Conservation (phyloP, 2,888 invertebrate species). For the Graphium colonna region DNA sequence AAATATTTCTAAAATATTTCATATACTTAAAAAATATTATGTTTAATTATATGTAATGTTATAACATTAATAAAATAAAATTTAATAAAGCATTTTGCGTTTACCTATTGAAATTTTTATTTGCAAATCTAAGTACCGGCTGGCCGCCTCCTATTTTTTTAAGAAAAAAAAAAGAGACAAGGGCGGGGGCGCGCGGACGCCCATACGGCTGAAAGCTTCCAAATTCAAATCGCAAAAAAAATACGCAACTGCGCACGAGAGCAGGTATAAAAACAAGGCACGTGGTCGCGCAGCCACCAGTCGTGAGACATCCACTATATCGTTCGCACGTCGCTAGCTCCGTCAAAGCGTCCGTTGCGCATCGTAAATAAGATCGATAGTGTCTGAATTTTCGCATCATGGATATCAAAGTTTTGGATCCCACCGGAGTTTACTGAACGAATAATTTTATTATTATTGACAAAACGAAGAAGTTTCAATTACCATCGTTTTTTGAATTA, state of each 20-base stretch:
- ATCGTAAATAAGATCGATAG: conserved; percentile 75
- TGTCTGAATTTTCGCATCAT: conserved; percentile 54
- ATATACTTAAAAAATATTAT: neutral
- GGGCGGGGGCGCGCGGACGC: conserved; percentile 67
- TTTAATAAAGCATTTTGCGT: neutral
- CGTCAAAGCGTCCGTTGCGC: conserved; percentile 40
- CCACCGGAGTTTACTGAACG: conserved; percentile 68
- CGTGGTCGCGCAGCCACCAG: conserved; percentile 64
- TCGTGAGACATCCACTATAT: conserved; percentile 50
- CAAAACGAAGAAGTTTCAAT: too few species aligned
- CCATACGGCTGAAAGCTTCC: conserved; percentile 77
- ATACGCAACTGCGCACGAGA: conserved; percentile 66
- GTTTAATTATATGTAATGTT: too few species aligned
- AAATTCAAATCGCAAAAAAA: conserved; percentile 76
- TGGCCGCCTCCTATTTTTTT: conserved; percentile 50
- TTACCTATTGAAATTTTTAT: conserved; percentile 10
- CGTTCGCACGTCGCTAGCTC: conserved; percentile 55
- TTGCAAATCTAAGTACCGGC: conserved; percentile 39
- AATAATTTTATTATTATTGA: neutral
- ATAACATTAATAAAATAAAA: neutral
- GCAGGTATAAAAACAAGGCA: conserved; percentile 67
- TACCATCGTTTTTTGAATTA: too few species aligned
- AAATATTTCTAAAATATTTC: neutral
- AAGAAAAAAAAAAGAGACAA: conserved; percentile 40
- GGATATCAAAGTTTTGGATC: conserved; percentile 73